Evolutionary conservation across 92 coral and sea anemone species (phyloP).

Genomic region (Palythoa grandiflora): DNA sequence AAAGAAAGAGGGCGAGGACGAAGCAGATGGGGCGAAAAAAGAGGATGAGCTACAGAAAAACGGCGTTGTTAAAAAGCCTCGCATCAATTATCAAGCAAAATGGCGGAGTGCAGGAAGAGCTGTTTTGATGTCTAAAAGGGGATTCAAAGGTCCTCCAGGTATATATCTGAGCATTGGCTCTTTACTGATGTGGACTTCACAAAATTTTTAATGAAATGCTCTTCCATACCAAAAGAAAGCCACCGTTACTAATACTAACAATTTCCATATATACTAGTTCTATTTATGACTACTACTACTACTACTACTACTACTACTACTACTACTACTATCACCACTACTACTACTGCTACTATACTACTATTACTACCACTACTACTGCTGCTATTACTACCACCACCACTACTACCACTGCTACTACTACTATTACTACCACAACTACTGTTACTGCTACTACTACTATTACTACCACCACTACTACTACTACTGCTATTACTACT

Average conservation of each 20-base stretch:
- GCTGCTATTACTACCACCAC: too few relatives aligned
- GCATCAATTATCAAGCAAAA: not conserved
- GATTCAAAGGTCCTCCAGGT: constrained; percentile 11
- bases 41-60: not conserved
- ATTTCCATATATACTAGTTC: too few relatives aligned
- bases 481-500: too few relatives aligned
- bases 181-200: too few relatives aligned
- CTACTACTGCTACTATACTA: not conserved
- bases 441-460: too few relatives aligned
- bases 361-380: too few relatives aligned
- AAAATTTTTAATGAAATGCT: not conserved
- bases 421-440: too few relatives aligned
- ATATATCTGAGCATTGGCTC: not conserved
- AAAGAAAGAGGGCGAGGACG: not conserved
- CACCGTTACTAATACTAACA: not conserved
- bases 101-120: not conserved
- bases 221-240: not conserved
- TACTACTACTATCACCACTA: not conserved
- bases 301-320: too few relatives aligned
- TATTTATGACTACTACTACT: too few relatives aligned
- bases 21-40: not conserved
- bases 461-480: too few relatives aligned
- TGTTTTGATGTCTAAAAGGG: constrained; percentile 4
- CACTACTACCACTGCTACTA: too few relatives aligned
- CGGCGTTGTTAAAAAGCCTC: not conserved